Conservation (phyloP, 1,140 invertebrate species). For the Trypoxylus dichotomus region DNA sequence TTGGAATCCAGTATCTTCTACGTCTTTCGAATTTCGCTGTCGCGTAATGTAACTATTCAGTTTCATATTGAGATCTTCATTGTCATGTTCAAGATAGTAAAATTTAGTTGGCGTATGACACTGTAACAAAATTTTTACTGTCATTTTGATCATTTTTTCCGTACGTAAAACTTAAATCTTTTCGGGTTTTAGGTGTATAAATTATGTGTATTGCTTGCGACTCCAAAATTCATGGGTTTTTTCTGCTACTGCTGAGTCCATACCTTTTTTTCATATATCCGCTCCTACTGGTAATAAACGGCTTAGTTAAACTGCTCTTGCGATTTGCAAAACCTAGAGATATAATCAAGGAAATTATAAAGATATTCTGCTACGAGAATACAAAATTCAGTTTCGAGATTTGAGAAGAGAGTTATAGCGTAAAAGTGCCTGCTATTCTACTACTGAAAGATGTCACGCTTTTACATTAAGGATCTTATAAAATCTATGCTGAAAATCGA, state of each 20-base stretch:
- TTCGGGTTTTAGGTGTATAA: conserved; percentile 26
- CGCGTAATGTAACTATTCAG: no score
- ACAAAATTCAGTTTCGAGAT: neutral
- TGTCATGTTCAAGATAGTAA: neutral
- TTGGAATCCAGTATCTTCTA: no score
- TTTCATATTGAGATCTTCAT: neutral
- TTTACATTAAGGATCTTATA: conserved; percentile 38
- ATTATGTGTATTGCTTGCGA: conserved; percentile 29
- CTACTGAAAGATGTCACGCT: conserved; percentile 7
- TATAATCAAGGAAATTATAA: neutral
- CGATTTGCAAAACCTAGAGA: neutral
- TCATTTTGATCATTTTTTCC: neutral
- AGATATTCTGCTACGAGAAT: conserved; percentile 7
- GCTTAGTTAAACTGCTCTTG: neutral
- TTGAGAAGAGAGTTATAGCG: neutral
- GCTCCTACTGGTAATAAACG: neutral
- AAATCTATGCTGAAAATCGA: conserved; percentile 37
- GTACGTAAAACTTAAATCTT: conserved; percentile 11
- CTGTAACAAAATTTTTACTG: conserved; percentile 24
- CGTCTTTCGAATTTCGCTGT: no score
- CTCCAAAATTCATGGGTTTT: conserved; percentile 8
- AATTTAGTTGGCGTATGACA: conserved; percentile 18
- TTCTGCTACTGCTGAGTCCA: conserved; percentile 4
- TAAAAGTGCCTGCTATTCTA: no score
- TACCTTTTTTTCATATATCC: neutral